phyloP scores from a whole-genome alignment of 1,140 invertebrate species.

The Euwallacea fornicatus region DNA sequence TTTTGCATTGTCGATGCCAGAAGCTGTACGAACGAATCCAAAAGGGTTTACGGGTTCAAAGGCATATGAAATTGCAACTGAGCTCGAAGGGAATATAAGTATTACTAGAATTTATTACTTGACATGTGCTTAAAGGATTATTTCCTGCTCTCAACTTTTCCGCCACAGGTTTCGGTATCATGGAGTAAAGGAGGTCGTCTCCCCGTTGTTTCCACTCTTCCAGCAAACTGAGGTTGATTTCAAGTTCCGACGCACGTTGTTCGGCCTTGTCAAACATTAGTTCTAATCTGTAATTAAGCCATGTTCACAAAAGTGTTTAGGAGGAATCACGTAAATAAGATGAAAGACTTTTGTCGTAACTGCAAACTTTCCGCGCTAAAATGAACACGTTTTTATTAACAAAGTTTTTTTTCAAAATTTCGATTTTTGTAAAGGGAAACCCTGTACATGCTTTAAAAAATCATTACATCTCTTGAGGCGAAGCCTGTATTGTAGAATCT shows the following conservation, averaged over 20 bases:
- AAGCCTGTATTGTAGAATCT: no score
- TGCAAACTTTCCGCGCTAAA: no score
- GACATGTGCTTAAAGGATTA: slow-evolving; percentile 73
- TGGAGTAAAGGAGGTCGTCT: slow-evolving; percentile 87
- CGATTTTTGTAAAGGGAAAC: no score
- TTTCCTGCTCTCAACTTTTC: slow-evolving; percentile 70
- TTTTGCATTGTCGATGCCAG: background rate
- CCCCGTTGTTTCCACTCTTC: slow-evolving; percentile 85
- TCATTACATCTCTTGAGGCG: no score
- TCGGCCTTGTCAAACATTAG: slow-evolving; percentile 80
- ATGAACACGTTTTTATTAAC: no score
- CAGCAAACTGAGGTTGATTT: slow-evolving; percentile 68
- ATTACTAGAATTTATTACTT: slow-evolving; percentile 55
- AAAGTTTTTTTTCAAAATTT: no score
- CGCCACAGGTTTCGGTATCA: slow-evolving; percentile 83
- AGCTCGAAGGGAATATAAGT: no score
- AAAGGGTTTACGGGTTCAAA: no score
- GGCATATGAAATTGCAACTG: no score
- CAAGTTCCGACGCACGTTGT: slow-evolving; percentile 70
- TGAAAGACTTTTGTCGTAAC: no score
- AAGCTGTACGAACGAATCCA: background rate
- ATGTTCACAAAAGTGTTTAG: background rate
- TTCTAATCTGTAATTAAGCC: slow-evolving; percentile 61
- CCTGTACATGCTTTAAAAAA: no score
- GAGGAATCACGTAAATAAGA: background rate